Conservation (phyloP, 2,797 vertebrate genomes). For the Margarornis squamiger region DNA sequence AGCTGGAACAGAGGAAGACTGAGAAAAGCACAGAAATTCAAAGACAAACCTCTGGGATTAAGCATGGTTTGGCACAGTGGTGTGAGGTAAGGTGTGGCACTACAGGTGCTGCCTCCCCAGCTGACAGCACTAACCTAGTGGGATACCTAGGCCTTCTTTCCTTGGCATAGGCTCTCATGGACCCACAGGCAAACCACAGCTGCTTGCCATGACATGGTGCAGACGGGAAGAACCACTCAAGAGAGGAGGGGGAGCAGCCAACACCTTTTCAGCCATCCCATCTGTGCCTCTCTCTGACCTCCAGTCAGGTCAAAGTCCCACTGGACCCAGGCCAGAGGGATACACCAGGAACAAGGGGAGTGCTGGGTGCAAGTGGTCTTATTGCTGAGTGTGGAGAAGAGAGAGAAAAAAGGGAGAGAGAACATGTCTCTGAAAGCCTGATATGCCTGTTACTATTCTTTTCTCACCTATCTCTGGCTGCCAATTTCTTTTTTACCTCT, state of each 20-base stretch:
- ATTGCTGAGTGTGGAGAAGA: background rate
- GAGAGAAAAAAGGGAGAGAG: background rate
- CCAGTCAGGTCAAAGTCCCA: accelerated
- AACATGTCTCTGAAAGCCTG: background rate
- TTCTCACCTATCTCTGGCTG: background rate
- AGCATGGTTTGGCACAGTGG: accelerated
- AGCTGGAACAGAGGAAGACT: background rate
- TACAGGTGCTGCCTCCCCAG: background rate
- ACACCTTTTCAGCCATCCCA: background rate
- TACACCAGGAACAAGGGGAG: background rate
- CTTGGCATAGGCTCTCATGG: background rate
- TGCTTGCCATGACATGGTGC: accelerated
- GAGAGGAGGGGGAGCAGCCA: background rate
- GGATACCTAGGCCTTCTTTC: background rate
- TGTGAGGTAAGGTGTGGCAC: accelerated
- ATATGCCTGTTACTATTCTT: background rate
- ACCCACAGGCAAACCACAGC: background rate
- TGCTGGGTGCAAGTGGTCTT: background rate
- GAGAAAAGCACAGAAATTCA: background rate
- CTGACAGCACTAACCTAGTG: background rate
- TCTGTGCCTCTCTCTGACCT: background rate
- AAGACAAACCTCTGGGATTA: background rate
- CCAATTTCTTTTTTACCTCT: background rate
- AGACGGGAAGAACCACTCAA: background rate
- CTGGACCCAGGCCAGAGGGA: background rate